Evolutionary conservation across 2,888 invertebrate species (phyloP), one percentile per base, ranked within the genome.

Genomic region (Pterostichus madidus): DNA sequence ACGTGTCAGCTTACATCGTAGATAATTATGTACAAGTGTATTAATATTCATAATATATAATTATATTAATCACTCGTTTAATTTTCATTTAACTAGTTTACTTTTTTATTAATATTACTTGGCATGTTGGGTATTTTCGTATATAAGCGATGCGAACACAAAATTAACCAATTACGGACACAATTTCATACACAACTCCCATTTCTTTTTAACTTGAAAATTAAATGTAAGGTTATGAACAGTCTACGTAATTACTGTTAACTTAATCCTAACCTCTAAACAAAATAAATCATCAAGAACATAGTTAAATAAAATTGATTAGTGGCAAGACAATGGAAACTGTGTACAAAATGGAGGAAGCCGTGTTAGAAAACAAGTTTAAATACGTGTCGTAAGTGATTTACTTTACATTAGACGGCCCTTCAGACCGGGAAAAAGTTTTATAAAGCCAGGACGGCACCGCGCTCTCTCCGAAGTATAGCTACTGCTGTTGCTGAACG

Each of bases 61-160:
- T 79, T 68, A 80, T 80, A 80, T 82, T 82, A 82, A 82, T 82
- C 82, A 82, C 82, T 82, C 82, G 61, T 49, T 79, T 80, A 46
- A 64, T 68, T 53, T 76, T 75, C 76, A 81, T 61, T 61, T 56
- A 80, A 52, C 61, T 82, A 81, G 73, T 39, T 44, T 71, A 71
- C 39, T 71, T 44, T n/a, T 56, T 44, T 80, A 73, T 44, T 46
- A 39, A 80, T 52, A 68, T 68, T 80, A 80, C 80, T 80, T 68
- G 68, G 64, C 68, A 35, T 80, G 35, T 80, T 80, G 68, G 68
- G 68, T 71, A 71, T 44, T 39, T 81, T 59, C 75, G 82, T 82
- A 46, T 75, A 61, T 64, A 75, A 82, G 81, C 81, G 81, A 75
- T 81, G 59, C 76, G 76, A 81, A 81, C 82, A 56, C 75, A 68